Evolutionary conservation across 2,113 vertebrate species (phyloP).

Genomic region (Hassar affinis): DNA sequence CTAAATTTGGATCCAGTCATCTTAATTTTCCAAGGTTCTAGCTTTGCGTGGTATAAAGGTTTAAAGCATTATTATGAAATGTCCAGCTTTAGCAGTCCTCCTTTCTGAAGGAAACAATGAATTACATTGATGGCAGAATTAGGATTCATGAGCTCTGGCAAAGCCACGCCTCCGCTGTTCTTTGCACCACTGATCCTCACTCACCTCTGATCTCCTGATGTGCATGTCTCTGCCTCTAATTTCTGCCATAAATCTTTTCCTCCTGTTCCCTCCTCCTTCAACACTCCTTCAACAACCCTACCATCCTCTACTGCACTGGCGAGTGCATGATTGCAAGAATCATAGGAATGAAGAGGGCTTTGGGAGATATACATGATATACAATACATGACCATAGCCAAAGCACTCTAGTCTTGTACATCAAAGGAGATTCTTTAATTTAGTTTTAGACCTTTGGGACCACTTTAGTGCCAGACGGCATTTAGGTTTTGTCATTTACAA

Average conservation of each 20-base stretch:
- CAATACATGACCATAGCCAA: not conserved
- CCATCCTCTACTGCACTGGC: slow-evolving; percentile 4
- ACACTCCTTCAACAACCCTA: slow-evolving; percentile 8
- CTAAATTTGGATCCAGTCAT: not conserved
- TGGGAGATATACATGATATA: not conserved
- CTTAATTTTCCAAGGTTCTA: not conserved
- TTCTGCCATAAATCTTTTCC: slow-evolving; percentile 50
- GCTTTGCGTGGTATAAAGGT: not conserved
- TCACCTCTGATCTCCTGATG: slow-evolving; percentile 52
- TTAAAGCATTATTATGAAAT: not conserved
- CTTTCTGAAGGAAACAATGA: slow-evolving; percentile 12
- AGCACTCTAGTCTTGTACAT: not conserved
- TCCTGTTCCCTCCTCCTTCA: not conserved
- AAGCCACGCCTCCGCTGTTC: slow-evolving; percentile 31
- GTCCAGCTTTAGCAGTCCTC: not conserved
- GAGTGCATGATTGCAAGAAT: slow-evolving; percentile 36
- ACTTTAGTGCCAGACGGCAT: not conserved
- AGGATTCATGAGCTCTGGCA: slow-evolving; percentile 41
- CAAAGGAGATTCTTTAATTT: not conserved
- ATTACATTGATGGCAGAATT: slow-evolving; percentile 11
- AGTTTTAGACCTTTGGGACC: not conserved
- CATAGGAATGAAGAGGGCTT: slow-evolving; percentile 18
- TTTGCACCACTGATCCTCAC: slow-evolving; percentile 21
- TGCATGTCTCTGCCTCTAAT: slow-evolving; percentile 46
- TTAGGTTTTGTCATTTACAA: not conserved